Base-by-base conservation (phyloP, 2,888 invertebrate genomes). In the Nephrotoma guestfalica region DNA sequence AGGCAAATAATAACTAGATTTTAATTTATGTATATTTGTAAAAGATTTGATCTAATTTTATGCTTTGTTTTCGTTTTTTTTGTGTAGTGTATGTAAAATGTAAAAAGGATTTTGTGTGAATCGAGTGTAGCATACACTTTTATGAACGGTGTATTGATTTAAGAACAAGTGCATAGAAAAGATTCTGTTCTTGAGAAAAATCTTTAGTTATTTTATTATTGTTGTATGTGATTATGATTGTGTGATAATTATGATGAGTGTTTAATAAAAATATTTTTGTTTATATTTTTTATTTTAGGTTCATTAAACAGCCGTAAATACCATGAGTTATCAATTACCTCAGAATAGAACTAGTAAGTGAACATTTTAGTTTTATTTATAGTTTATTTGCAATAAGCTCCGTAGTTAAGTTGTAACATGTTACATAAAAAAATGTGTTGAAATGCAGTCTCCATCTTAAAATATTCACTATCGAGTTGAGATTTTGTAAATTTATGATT, bases 271-370 rank as follows among this genome's bases (percentile, higher is more conserved):
- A n/a, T 41, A 84, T 84, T 15, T 41, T 84, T 41, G 15, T 84
- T 84, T 84, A 15, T 85, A 18, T 18, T 85, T 85, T 85, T 13
- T 40, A 41, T 85, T 85, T 85, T 85, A 43, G 43, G 93, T 93
- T 93, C 93, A 93, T 93, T 93, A 93, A 93, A 90, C 91, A 94
- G 93, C 93, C 93, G 93, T 92, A 92, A 93, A 93, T 94, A 94
- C 93, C 94, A 96, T 96, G 96, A 96, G 96, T 94, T 96, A 96
- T 93, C 94, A 94, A 93, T 95, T 96, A 94, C 95, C 95, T 89
- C 96, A 96, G 92, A 95, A 95, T 91, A 94, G 96, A 91, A 95
- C 95, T 90, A 96, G 96, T 96, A 93, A 96, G 96, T 95, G 89
- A 86, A 88, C 47, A 84, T 15, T 41, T n/a, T 42, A 51, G 30